Percentiles rank a stretch among this genome's conserved stretches.
Conservation (phyloP, 37 sponge, comb jelly and placozoan genomes). For the Theonella swinhoei region DNA sequence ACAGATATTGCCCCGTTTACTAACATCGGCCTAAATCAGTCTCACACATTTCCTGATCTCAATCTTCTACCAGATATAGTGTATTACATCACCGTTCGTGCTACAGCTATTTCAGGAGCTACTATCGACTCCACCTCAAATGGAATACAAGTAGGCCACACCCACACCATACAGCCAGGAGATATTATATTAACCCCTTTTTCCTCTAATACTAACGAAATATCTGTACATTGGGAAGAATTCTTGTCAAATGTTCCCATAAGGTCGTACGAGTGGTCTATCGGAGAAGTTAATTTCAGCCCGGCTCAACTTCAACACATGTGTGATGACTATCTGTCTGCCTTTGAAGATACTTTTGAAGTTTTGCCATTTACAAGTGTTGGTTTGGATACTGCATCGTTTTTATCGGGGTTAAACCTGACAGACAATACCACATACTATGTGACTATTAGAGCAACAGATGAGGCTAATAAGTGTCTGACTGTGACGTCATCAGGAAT, state of each 20-base stretch:
- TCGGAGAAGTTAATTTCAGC: conserved; percentile 33
- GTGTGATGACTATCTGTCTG: conserved; percentile 33
- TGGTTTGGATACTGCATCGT: conserved; percentile 32
- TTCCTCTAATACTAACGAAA: conserved; percentile 48
- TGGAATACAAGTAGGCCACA: conserved; percentile 70
- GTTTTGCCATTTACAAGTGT: conserved; percentile 52
- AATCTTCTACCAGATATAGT: conserved; percentile 49
- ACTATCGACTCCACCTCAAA: conserved; percentile 72
- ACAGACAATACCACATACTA: conserved; percentile 68
- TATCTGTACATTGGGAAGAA: conserved; percentile 62
- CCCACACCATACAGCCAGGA: conserved; percentile 46
- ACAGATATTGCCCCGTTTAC: conserved; percentile 75
- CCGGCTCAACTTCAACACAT: conserved; percentile 14
- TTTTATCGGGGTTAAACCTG: conserved; percentile 29
- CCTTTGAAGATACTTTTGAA: conserved; percentile 47
- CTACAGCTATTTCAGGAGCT: conserved; percentile 68
- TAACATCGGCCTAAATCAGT: conserved; percentile 47
- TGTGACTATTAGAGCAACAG: conserved; percentile 73
- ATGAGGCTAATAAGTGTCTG: conserved; percentile 73
- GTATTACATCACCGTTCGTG: conserved; percentile 88
- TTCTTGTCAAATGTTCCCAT: conserved; percentile 81
- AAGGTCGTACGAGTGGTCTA: conserved; percentile 73
- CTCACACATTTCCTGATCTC: conserved; percentile 52
- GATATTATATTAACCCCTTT: conserved; percentile 32
- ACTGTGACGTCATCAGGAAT: conserved; percentile 18